Conservation (phyloP, 2,888 invertebrate genomes). For the Sphecodes monilicornis region DNA sequence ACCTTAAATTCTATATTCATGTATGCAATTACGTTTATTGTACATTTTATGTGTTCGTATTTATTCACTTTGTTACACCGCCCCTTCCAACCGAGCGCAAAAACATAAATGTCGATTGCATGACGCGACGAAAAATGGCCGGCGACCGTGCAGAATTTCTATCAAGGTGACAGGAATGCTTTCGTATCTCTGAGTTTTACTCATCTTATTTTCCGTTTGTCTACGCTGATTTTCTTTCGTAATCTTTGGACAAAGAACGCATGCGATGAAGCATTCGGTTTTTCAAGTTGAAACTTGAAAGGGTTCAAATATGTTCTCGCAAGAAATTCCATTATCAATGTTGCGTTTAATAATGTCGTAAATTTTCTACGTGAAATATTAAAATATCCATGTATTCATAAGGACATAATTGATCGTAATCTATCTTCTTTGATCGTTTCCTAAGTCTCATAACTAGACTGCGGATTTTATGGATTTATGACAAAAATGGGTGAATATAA, state of each 20-base stretch:
- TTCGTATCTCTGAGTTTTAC: background rate
- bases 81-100: background rate
- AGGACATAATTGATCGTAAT: no score
- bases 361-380: no score
- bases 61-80: constrained; percentile 12
- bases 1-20: constrained; percentile 7
- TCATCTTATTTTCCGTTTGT: background rate
- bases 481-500: no score
- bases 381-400: no score
- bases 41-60: background rate
- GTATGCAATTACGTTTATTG: constrained; percentile 7
- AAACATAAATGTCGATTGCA: background rate
- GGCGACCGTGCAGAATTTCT: background rate
- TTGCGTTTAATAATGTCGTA: no score
- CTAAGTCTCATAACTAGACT: no score
- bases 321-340: no score
- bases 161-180: background rate
- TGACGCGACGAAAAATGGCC: background rate
- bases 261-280: no score
- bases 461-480: no score
- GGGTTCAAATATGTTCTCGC: no score
- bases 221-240: background rate
- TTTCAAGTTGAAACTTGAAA: no score
- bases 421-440: no score
- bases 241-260: background rate